Conservation (phyloP, 2,888 invertebrate genomes). For the Entomobrya multifasciata region DNA sequence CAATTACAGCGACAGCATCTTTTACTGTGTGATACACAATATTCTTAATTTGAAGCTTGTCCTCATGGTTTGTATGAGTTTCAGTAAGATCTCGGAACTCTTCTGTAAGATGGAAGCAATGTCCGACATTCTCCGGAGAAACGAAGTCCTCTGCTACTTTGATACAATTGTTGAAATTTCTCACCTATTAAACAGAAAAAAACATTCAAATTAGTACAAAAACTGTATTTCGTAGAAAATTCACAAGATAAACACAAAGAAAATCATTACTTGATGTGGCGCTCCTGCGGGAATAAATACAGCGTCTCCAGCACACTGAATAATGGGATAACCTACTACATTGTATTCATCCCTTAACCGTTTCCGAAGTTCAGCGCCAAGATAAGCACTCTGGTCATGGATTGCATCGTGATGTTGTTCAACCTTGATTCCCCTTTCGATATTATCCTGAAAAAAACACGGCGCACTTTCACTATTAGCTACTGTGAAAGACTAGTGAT, state of each 20-base stretch:
- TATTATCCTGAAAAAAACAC: slow-evolving; percentile 63
- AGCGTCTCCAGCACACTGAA: slow-evolving; percentile 97
- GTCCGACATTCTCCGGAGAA: slow-evolving; percentile 97
- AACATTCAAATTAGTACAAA: neutral
- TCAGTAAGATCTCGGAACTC: slow-evolving; percentile 97
- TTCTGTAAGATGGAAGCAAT: slow-evolving; percentile 97
- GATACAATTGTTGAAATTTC: slow-evolving; percentile 97
- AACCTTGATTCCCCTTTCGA: slow-evolving; percentile 90
- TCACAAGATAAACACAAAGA: too few species aligned
- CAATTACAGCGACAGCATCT: slow-evolving; percentile 88
- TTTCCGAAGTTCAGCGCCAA: slow-evolving; percentile 92
- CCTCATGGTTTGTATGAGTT: slow-evolving; percentile 97
- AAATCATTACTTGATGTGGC: slow-evolving; percentile 90
- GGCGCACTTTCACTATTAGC: neutral
- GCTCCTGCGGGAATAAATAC: slow-evolving; percentile 99
- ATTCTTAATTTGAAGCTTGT: slow-evolving; percentile 98
- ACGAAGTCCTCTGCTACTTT: slow-evolving; percentile 99
- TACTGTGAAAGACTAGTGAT: too few species aligned
- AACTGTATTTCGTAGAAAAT: neutral
- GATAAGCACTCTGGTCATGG: slow-evolving; percentile 97
- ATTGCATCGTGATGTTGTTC: slow-evolving; percentile 97
- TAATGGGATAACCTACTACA: slow-evolving; percentile 96
- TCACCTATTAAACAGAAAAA: slow-evolving; percentile 84
- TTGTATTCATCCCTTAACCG: slow-evolving; percentile 95
- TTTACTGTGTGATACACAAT: slow-evolving; percentile 99